Percentiles rank a stretch among this genome's conserved stretches.
phyloP scores from a whole-genome alignment of 2,888 invertebrate species.

The Apamea anceps region DNA sequence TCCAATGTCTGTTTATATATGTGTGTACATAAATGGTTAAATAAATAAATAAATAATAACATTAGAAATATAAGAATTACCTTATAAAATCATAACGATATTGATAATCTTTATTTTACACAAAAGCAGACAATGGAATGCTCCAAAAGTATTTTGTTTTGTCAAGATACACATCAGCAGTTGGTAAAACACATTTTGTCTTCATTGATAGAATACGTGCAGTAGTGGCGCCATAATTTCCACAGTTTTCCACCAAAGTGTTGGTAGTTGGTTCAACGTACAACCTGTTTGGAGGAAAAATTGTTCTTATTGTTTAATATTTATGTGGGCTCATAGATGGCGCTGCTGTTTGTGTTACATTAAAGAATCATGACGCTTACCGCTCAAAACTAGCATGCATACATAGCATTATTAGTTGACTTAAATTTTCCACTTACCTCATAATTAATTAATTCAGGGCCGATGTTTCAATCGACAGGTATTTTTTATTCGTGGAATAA shows the following conservation, averaged over 20 bases:
- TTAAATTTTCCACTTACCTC: not conserved
- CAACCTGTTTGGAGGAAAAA: too few relatives aligned
- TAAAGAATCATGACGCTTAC: not conserved
- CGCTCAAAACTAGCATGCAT: not conserved
- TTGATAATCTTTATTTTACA: not conserved
- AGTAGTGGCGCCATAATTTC: not conserved
- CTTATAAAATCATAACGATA: not conserved
- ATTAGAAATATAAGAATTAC: too few relatives aligned
- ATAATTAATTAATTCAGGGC: not conserved
- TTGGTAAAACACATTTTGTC: not conserved
- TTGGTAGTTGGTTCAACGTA: not conserved
- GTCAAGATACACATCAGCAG: not conserved
- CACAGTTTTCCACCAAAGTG: not conserved
- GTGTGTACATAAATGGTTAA: too few relatives aligned
- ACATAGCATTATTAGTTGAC: not conserved
- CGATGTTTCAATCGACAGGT: too few relatives aligned
- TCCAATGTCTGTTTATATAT: too few relatives aligned
- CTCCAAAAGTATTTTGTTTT: not conserved
- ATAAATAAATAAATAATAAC: too few relatives aligned
- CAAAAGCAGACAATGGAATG: too few relatives aligned
- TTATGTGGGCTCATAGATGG: conserved; percentile 7
- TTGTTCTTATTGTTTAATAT: not conserved
- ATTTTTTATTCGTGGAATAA: too few relatives aligned
- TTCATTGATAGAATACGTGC: not conserved
- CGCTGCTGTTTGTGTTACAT: not conserved